phyloP scores from a whole-genome alignment of 2,113 vertebrate species.

The Seriola dumerili region DNA sequence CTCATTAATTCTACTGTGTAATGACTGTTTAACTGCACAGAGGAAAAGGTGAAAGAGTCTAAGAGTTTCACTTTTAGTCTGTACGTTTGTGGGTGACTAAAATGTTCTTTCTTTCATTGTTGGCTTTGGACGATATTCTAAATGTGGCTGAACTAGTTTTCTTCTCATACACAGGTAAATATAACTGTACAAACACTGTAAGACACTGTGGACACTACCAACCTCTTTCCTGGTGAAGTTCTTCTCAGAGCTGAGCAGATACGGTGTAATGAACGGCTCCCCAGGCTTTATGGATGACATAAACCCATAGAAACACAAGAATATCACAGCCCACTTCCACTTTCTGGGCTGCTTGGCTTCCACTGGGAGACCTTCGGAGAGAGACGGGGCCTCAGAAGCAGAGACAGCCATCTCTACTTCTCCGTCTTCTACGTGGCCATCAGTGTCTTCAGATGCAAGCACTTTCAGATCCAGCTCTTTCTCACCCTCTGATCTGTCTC shows the following conservation, averaged over 20 bases:
- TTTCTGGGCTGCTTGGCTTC: constrained; percentile 35
- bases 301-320: constrained; percentile 91
- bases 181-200: not conserved
- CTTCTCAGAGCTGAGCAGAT: constrained; percentile 85
- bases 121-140: not conserved
- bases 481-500: constrained; percentile 15
- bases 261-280: constrained; percentile 91
- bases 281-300: constrained; percentile 89
- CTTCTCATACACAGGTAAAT: not conserved
- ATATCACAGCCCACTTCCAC: constrained; percentile 85
- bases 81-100: too few relatives aligned
- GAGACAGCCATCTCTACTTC: constrained; percentile 25
- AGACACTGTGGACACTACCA: constrained; percentile 27
- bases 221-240: constrained; percentile 90
- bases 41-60: not conserved
- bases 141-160: not conserved
- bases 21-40: not conserved
- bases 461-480: constrained; percentile 40
- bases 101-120: not conserved
- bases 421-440: constrained; percentile 2
- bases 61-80: not conserved
- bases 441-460: not conserved
- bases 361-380: not conserved
- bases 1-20: constrained; percentile 15
- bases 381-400: not conserved